phyloP scores from a whole-genome alignment of 2,797 vertebrate genomes.

The Chelmon rostratus region DNA sequence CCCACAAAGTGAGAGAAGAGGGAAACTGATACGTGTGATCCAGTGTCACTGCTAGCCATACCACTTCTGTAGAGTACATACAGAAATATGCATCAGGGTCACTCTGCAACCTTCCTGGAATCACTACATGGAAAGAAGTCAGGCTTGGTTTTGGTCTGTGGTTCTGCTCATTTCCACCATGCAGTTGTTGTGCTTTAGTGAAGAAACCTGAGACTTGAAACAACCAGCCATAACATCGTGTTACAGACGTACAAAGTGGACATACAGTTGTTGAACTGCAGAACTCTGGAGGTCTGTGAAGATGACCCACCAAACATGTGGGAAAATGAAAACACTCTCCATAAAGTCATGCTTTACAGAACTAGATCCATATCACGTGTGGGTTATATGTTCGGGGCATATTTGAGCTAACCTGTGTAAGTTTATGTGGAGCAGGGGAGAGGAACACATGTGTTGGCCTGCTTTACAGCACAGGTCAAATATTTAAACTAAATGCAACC shows the following conservation, averaged over 20 bases:
- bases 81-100: not conserved
- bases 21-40: not conserved
- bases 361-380: slow-evolving; percentile 13
- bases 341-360: slow-evolving; percentile 20
- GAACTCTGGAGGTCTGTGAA: slow-evolving; percentile 5
- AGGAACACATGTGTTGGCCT: slow-evolving; percentile 36
- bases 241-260: slow-evolving; percentile 32
- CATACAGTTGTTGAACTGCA: slow-evolving; percentile 16
- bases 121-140: slow-evolving; percentile 22
- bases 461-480: slow-evolving; percentile 64
- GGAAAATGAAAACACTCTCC: slow-evolving; percentile 12
- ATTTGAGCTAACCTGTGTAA: slow-evolving; percentile 7
- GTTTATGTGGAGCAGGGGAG: slow-evolving; percentile 33
- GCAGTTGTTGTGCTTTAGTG: slow-evolving; percentile 37
- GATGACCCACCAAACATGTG: not conserved
- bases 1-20: not conserved
- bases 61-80: not conserved
- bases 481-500: slow-evolving; percentile 65
- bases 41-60: not conserved
- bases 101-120: slow-evolving; percentile 2
- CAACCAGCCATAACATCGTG: slow-evolving; percentile 6
- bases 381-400: slow-evolving; percentile 14
- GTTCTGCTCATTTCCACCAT: slow-evolving; percentile 41
- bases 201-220: slow-evolving; percentile 39
- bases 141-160: slow-evolving; percentile 13